Percentiles rank a stretch among this genome's conserved stretches.
Conservation (phyloP, 92 coral and sea anemone species). For the Umimayanthus chanpuru region DNA sequence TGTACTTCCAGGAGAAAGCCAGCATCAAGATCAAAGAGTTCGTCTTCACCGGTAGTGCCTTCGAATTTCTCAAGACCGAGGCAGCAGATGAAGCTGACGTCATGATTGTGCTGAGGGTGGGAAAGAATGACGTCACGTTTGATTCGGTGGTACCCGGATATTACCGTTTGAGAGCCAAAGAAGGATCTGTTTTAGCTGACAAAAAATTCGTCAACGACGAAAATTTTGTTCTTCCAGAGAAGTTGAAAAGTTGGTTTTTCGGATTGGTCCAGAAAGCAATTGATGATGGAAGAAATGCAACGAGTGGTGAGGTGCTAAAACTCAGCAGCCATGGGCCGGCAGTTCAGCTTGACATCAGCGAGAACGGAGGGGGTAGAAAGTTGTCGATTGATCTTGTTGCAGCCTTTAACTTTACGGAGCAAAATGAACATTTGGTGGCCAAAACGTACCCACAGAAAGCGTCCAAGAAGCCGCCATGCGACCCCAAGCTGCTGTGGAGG, state of each 20-base stretch:
- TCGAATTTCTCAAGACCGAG: conserved; percentile 78
- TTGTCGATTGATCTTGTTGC: conserved; percentile 74
- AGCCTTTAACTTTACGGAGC: conserved; percentile 48
- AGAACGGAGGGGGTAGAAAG: conserved; percentile 35
- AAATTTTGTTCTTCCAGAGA: conserved; percentile 55
- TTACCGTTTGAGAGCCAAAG: conserved; percentile 39
- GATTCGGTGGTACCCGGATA: conserved; percentile 28
- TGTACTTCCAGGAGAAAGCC: conserved; percentile 48
- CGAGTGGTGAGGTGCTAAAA: conserved; percentile 39
- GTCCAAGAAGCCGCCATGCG: conserved; percentile 21
- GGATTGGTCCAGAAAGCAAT: conserved; percentile 54
- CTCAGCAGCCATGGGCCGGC: conserved; percentile 78
- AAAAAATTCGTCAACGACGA: conserved; percentile 46
- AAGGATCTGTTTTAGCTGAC: conserved; percentile 45
- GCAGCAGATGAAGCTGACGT: conserved; percentile 90
- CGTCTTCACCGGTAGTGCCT: conserved; percentile 81
- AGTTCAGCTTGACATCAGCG: conserved; percentile 72
- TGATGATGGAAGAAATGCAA: conserved; percentile 38
- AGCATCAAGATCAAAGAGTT: conserved; percentile 55
- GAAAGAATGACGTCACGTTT: conserved; percentile 33
- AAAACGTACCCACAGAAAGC: conserved; percentile 53
- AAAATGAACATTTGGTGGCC: conserved; percentile 67
- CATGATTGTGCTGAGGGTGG: conserved; percentile 68
- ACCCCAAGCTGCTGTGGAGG: conserved; percentile 70
- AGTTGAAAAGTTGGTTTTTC: conserved; percentile 63